Evolutionary conservation across 2,797 vertebrate species (phyloP), one percentile per base, ranked within the genome.

Genomic region (Danio albolineatus): DNA sequence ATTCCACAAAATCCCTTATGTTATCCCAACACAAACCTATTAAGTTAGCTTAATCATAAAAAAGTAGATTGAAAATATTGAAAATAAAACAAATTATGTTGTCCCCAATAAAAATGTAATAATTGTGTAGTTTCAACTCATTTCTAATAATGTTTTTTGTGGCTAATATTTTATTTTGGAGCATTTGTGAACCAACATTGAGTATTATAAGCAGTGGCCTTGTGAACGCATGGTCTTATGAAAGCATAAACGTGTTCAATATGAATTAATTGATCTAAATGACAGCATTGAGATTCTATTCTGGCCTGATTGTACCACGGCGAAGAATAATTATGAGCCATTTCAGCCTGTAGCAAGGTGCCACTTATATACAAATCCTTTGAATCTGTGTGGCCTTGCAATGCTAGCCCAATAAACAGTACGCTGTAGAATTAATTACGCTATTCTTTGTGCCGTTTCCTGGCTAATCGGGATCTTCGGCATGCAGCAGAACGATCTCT

Each of bases 351-450:
- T 83, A 86, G 82, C 86, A 85, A 86, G 72, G 65, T 84, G 84
- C 88, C 85, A 90, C 88, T 88, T 86, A 83, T 73, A 59, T 38
- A 84, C 82, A 83, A 88, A 85, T 91, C 83, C 88, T 90, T 86
- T 90, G 87, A 90, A 89, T 88, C 73, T 46, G 73, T 77, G 84
- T 79, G 19, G 84, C 80, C 83, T 66, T 76, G 86, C 83, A 38
- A 72, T 79, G 78, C 86, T 79, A 88, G 62, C 64, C 62, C 85
- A 72, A 78, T 76, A 89, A 89, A 90, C 89, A 90, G 77, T 90
- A 88, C 89, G 84, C 88, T 86, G 73, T 87, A 86, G 89, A 92
- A 93, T 94, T 91, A 92, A 93, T 93, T 90, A 91, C 78, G 73
- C 60, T 76, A 76, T 78, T 89, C 87, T 92, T 91, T 93, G 88